phyloP scores from a whole-genome alignment of 2,797 vertebrate species.

The Sebastes trivittatus region DNA sequence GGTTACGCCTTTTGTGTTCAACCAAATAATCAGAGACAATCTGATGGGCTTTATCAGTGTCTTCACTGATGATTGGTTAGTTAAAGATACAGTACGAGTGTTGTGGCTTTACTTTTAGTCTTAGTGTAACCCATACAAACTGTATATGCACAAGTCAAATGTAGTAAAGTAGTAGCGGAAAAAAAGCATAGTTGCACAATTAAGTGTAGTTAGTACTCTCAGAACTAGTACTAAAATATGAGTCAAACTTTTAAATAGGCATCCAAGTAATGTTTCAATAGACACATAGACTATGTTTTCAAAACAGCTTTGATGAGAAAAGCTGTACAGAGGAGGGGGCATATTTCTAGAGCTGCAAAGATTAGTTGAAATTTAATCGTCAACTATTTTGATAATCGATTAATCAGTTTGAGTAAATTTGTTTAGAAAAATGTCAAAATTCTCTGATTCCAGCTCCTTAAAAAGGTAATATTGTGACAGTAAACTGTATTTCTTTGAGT shows the following conservation, averaged over 20 bases:
- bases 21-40: slow-evolving; percentile 63
- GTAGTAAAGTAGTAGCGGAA: background rate
- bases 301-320: background rate
- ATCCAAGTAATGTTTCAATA: background rate
- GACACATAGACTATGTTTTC: background rate
- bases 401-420: too few relatives aligned
- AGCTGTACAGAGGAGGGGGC: background rate
- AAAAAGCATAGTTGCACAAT: background rate
- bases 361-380: too few relatives aligned
- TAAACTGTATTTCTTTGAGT: too few relatives aligned
- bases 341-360: background rate
- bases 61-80: slow-evolving; percentile 39
- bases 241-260: background rate
- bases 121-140: background rate
- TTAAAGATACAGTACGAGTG: slow-evolving; percentile 35
- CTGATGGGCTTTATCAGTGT: slow-evolving; percentile 58
- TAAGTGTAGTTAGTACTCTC: background rate
- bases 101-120: background rate
- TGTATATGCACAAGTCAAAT: background rate
- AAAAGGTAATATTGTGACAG: too few relatives aligned
- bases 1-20: slow-evolving; percentile 66
- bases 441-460: too few relatives aligned
- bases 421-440: too few relatives aligned
- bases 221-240: background rate
- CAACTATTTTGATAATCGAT: too few relatives aligned